phyloP scores from a whole-genome alignment of 2,888 invertebrate genomes.

The Anaspis maculata region DNA sequence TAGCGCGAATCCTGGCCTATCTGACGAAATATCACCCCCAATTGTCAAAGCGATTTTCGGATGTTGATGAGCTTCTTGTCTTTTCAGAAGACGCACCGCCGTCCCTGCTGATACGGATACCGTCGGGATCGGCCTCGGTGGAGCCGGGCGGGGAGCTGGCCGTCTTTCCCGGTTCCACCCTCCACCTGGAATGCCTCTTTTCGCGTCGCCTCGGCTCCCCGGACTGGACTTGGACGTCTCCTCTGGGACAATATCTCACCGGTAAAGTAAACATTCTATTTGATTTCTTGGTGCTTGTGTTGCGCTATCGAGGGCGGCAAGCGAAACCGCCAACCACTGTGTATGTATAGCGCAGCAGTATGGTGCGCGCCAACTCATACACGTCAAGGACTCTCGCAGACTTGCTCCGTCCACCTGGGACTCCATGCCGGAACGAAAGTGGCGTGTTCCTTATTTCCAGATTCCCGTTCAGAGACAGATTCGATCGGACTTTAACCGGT shows the following conservation, averaged over 20 bases:
- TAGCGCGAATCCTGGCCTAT: too few relatives aligned
- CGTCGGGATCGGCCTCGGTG: slow-evolving; percentile 71
- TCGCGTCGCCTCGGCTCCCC: slow-evolving; percentile 69
- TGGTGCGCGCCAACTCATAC: too few relatives aligned
- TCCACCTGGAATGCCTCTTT: slow-evolving; percentile 76
- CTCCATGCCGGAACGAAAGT: too few relatives aligned
- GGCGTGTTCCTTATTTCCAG: too few relatives aligned
- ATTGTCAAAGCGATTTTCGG: too few relatives aligned
- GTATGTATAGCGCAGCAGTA: too few relatives aligned
- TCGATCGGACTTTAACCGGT: too few relatives aligned
- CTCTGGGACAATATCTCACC: slow-evolving; percentile 67
- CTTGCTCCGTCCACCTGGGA: slow-evolving; percentile 2
- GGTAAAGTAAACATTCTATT: slow-evolving; percentile 45
- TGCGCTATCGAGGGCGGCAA: too few relatives aligned
- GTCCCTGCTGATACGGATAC: slow-evolving; percentile 66
- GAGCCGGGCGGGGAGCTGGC: slow-evolving; percentile 72
- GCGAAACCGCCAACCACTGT: too few relatives aligned
- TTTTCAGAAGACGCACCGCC: slow-evolving; percentile 72
- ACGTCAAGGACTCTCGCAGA: slow-evolving; percentile 1
- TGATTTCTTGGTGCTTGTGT: slow-evolving; percentile 6
- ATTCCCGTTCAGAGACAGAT: too few relatives aligned
- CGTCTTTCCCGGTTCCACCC: slow-evolving; percentile 70
- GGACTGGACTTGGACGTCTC: slow-evolving; percentile 84
- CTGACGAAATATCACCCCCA: too few relatives aligned
- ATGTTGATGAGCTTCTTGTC: too few relatives aligned